Evolutionary conservation across 2,797 vertebrate species (phyloP).

Genomic region (Leuciscus waleckii): DNA sequence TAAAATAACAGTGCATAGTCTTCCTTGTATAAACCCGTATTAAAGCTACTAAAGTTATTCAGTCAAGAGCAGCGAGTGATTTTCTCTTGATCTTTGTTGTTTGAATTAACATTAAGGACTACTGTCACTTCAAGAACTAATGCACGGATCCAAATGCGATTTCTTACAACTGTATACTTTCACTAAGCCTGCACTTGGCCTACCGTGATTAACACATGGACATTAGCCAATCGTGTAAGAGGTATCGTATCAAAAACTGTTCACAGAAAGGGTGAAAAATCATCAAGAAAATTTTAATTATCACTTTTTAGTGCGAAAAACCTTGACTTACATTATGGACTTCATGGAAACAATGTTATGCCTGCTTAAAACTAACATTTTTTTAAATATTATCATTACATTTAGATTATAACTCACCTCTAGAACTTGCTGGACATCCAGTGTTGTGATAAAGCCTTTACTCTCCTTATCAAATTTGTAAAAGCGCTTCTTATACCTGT

Average conservation of each 20-base stretch:
- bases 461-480: conserved; percentile 94
- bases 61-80: no score
- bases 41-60: not conserved
- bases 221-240: not conserved
- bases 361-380: not conserved
- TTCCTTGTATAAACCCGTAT: not conserved
- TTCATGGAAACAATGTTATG: not conserved
- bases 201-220: not conserved
- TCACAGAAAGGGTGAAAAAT: not conserved
- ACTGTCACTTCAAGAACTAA: not conserved
- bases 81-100: no score
- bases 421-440: conserved; percentile 92
- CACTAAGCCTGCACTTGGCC: not conserved
- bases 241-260: not conserved
- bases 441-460: conserved; percentile 95
- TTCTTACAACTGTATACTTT: not conserved
- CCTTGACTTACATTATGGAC: not conserved
- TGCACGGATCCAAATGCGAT: not conserved
- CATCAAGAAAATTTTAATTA: not conserved
- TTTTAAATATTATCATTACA: not conserved
- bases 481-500: conserved; percentile 95
- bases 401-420: conserved; percentile 76
- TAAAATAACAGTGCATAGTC: no score
- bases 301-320: not conserved
- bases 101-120: no score